Evolutionary conservation across 2,888 invertebrate genomes (phyloP), one percentile per base, ranked within the genome.

Genomic region (Melolontha melolontha): DNA sequence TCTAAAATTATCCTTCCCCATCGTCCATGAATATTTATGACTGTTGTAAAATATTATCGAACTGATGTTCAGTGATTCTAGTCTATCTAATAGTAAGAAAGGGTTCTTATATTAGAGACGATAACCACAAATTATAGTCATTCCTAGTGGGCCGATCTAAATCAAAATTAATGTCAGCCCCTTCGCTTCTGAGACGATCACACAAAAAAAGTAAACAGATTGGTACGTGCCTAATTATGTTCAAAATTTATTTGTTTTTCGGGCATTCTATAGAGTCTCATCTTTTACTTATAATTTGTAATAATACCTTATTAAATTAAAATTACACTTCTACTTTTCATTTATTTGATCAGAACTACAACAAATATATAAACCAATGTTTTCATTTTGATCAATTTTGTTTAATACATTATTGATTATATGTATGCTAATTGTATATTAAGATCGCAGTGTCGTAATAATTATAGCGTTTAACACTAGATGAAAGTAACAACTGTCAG

Each of bases 1-100:
- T 66, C 62, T 59, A 62, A 70, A 71, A 70, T 68, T 71, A 72
- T 70, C 17, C 14, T 42, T 47, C 17, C 40, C 12, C 44, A 44
- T 59, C 59, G 29, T 22, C 44, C 59, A 44, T 59, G 59, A 59
- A 59, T 59, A 59, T 59, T 59, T 59, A 59, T 44, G 6, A 29
- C 29, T 11, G 42, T 8, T 29, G 10, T 14, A 17, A 29, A 42
- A 40, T 10, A 44, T 59, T 44, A 59, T 42, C 41, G 22, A 44
- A 29, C 39, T 54, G 40, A 54, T 40, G 40, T n/a, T 39, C 40
- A 17, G 11, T 54, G 54, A 17, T 16, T 54, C 40, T 40, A 17
- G 4, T 40, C 5, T 11, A 14, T 59, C 42, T 59, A 59, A 59
- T 59, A 14, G 44, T 40, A 59, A 59, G 1, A 8, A 11, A n/a